Percentiles rank a stretch among this genome's conserved stretches.
phyloP scores from a whole-genome alignment of 2,797 vertebrate genomes.

The Adelosebastes latens region DNA sequence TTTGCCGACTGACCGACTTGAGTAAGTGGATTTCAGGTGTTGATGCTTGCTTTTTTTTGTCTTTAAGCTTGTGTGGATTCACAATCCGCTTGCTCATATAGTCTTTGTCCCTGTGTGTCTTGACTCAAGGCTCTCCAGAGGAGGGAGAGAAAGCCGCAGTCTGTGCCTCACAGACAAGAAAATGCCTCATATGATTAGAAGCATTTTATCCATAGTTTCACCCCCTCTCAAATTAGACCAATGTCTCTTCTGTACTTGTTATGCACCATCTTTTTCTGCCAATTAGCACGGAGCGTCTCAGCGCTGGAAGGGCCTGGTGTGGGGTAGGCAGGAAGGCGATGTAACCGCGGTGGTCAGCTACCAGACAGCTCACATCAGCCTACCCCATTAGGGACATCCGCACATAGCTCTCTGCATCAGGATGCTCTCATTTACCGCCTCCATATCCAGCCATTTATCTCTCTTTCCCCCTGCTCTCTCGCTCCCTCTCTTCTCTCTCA shows the following conservation, averaged over 20 bases:
- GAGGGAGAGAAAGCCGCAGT: conserved; percentile 18
- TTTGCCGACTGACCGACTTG: conserved; percentile 26
- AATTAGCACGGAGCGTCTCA: conserved; percentile 69
- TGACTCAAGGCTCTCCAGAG: conserved; percentile 21
- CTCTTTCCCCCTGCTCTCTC: conserved; percentile 56
- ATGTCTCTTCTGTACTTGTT: conserved; percentile 67
- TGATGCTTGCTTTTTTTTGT: conserved; percentile 16
- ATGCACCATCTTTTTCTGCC: conserved; percentile 73
- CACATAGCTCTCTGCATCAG: conserved; percentile 74
- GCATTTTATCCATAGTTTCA: conserved; percentile 73
- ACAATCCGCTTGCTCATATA: not conserved
- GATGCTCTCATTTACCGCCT: conserved; percentile 82
- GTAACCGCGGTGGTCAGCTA: conserved; percentile 65
- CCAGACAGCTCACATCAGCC: conserved; percentile 73
- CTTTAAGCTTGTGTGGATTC: conserved; percentile 17
- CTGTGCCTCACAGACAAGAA: conserved; percentile 50
- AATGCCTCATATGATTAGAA: conserved; percentile 63
- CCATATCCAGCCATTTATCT: conserved; percentile 77
- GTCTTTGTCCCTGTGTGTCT: conserved; percentile 34
- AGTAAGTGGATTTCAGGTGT: conserved; percentile 33
- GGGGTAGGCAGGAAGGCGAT: conserved; percentile 49
- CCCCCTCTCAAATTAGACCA: conserved; percentile 70
- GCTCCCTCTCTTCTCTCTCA: conserved; percentile 45
- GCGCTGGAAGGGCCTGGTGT: conserved; percentile 61
- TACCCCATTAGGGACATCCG: conserved; percentile 77